These are phyloP conservation scores for Suillia variegata DNA, from an alignment of 2,888 invertebrate species.

Conservation along the genomic window DNA sequence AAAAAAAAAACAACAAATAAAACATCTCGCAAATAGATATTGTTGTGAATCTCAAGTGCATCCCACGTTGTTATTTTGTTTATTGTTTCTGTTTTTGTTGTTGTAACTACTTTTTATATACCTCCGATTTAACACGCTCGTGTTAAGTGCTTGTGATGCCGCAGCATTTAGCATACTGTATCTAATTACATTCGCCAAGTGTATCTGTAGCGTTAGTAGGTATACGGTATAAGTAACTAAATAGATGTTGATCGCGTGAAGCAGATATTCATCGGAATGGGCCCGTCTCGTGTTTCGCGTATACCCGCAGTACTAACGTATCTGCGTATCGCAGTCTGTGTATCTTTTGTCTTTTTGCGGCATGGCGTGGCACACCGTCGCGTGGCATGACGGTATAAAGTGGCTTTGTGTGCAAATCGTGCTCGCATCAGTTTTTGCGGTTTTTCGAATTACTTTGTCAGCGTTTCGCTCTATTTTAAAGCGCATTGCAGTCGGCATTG, in stretches of 20 bases:
- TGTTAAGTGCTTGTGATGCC: slow-evolving; percentile 32
- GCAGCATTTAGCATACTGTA: background rate
- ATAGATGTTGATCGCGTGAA: too few species aligned
- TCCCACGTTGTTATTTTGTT: background rate
- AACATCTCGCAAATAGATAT: background rate
- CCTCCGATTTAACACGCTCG: slow-evolving; percentile 20
- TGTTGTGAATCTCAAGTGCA: background rate
- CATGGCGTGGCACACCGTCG: too few species aligned
- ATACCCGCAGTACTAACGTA: too few species aligned
- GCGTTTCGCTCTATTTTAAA: background rate
- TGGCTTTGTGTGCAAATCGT: slow-evolving; percentile 6
- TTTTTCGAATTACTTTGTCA: background rate
- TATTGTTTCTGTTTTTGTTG: background rate
- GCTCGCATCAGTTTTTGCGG: slow-evolving; percentile 1
- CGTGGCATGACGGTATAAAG: too few species aligned
- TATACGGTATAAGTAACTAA: too few species aligned
- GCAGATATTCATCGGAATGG: too few species aligned
- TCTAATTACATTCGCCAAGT: slow-evolving; percentile 5
- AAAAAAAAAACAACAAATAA: too few species aligned
- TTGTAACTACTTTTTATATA: background rate
- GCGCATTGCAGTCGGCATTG: too few species aligned
- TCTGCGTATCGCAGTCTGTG: too few species aligned
- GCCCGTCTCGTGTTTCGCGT: too few species aligned
- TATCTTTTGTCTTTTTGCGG: too few species aligned
- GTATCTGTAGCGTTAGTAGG: too few species aligned